Evolutionary conservation across 2,888 invertebrate species (phyloP), one percentile per base, ranked within the genome.

Genomic region (Lasioglossum zephyrum): DNA sequence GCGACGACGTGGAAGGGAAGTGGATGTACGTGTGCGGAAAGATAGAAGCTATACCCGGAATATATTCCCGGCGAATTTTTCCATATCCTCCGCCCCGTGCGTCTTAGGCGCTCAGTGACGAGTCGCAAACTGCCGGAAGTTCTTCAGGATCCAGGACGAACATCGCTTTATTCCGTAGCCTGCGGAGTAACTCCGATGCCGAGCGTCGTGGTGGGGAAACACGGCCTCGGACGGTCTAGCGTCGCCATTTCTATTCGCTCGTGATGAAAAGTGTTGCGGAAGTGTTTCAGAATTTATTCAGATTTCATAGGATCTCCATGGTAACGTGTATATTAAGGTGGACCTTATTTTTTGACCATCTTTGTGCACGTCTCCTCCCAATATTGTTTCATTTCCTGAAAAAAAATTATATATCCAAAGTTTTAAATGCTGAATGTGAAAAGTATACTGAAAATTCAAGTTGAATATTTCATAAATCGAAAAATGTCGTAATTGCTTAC

Each of bases 1-100:
- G 76, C 79, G 88, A 77, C 88, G 88, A 88, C 89, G 86, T 57
- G 83, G 85, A 84, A 89, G 77, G 81, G 86, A 90, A 87, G 87
- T 85, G 86, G 88, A 88, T 84, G 86, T 88, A 88, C 82, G 91
- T 86, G 86, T 81, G 87, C 84, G 86, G 86, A 89, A 88, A 91
- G 88, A 87, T 90, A 87, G 86, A 84, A 81, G 84, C 44, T 77
- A 83, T 79, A 79, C 69, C 72, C 73, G 63, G 73, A 82, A 89
- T 89, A 86, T 86, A 89, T 88, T 83, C 72, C 72, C 72, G 66
- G 49, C 74, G 81, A 89, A 90, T 90, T 90, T 89, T 88, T 90
- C 84, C 80, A 76, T 85, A 88, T 83, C 75, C 88, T 83, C 66
- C 73, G 18, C 49, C 47, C 31, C 73, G 47, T 13, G 77, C 53